Evolutionary conservation across 2,888 invertebrate species (phyloP).

Genomic region (Abrostola tripartita): DNA sequence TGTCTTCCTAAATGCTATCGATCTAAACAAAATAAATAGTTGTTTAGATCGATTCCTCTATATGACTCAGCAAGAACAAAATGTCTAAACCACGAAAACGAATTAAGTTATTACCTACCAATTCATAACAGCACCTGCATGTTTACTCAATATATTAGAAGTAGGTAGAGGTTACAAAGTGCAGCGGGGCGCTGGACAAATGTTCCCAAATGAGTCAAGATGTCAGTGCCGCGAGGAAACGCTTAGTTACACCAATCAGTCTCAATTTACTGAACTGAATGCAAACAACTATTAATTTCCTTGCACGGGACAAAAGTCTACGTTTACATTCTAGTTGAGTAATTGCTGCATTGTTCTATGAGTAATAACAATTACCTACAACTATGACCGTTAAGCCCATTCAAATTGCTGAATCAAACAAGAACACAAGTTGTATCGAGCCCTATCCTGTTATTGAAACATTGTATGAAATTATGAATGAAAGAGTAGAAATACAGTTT

Average conservation of each 20-base stretch:
- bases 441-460: too few species aligned
- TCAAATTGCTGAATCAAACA: slow-evolving; percentile 11
- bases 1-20: too few species aligned
- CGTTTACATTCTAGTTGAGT: slow-evolving; percentile 50
- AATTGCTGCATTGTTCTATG: slow-evolving; percentile 32
- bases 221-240: slow-evolving; percentile 57
- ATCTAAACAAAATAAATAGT: too few species aligned
- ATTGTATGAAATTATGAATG: background rate
- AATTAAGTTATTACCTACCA: background rate
- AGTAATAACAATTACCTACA: slow-evolving; percentile 5
- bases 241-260: slow-evolving; percentile 60
- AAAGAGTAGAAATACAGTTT: too few species aligned
- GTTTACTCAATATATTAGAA: background rate
- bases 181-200: slow-evolving; percentile 36
- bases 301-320: slow-evolving; percentile 54
- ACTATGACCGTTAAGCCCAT: slow-evolving; percentile 15
- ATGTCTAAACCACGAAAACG: background rate
- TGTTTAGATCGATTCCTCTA: too few species aligned
- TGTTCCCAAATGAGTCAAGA: slow-evolving; percentile 52
- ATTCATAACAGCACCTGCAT: background rate
- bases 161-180: slow-evolving; percentile 16
- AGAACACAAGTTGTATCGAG: background rate
- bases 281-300: slow-evolving; percentile 58
- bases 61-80: too few species aligned
- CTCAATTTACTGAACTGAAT: slow-evolving; percentile 65